A percentile compares a stretch with the other conserved stretches of the same genome.
These are phyloP conservation scores for Glandiceps talaboti DNA, from an alignment of 53 echinoderm and acorn worm species.

Conservation along the genomic window DNA sequence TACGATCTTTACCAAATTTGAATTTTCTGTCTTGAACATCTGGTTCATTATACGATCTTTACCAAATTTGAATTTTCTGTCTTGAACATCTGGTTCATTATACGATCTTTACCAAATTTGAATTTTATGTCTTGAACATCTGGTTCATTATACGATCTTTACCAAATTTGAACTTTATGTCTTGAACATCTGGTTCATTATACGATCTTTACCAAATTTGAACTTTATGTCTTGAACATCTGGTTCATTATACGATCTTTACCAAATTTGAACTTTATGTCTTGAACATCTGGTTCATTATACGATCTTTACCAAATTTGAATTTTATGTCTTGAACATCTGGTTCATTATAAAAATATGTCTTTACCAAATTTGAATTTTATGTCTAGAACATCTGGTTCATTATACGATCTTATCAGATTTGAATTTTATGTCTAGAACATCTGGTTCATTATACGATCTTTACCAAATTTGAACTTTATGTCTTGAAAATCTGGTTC, in stretches of 20 bases:
- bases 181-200: constrained; percentile 40
- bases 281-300: constrained; percentile 40
- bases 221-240: constrained; percentile 74
- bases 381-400: constrained; percentile 57
- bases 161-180: constrained; percentile 86
- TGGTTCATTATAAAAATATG: constrained; percentile 24
- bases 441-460: constrained; percentile 33
- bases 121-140: constrained; percentile 74
- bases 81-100: constrained; percentile 40
- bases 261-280: constrained; percentile 86
- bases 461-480: constrained; percentile 70
- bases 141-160: constrained; percentile 22
- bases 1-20: constrained; percentile 51
- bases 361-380: constrained; percentile 74
- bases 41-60: constrained; percentile 22
- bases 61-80: constrained; percentile 85
- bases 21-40: constrained; percentile 73
- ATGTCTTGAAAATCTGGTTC: constrained; percentile 55
- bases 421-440: constrained; percentile 73
- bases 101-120: constrained; percentile 51
- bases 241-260: constrained; percentile 22
- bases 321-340: constrained; percentile 74
- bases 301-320: constrained; percentile 51
- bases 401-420: constrained; percentile 45
- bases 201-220: constrained; percentile 51